Evolutionary conservation across 2,113 vertebrate species (phyloP), one percentile per base, ranked within the genome.

Genomic region (Saccopteryx bilineata): DNA sequence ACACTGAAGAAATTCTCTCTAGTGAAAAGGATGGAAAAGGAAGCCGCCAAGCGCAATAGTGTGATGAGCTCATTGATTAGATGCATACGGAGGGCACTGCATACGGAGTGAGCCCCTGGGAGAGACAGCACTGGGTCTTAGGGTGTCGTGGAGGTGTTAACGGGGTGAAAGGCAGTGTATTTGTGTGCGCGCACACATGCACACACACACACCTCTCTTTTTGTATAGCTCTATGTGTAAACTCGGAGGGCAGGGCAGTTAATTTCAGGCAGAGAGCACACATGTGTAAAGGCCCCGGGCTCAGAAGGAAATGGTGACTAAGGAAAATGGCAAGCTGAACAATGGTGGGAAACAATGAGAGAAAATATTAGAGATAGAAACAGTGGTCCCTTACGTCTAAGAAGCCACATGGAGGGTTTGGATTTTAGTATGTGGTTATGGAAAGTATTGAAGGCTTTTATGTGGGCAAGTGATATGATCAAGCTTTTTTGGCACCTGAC

Each of bases 391-490:
- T 88, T n/a, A n/a, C 3, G 2, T 18, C 56, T 58, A 26, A 58
- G 33, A 28, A 79, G 26, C 48, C 39, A 79, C 26, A 87, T 19
- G 58, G 52, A 60, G 48, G 33, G 13, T 60, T 91, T 91, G 23
- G 31, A 68, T 84, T 94, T 91, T 79, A 79, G 14, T 54, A 72
- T 23, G 19, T 54, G n/a, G 15, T 68, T 54, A 65, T 18, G 0
- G 18, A 54, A 84, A 91, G 50, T 52, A 65, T 2, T 21, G 17
- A 88, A 91, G 63, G 26, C 89, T 79, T 97, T 81, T 89, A 56
- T 74, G 52, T 61, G 39, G 5, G 56, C 19, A 54, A 93, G 83
- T 48, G 31, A 81, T 46, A 52, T 11, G 14, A 69, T 63, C 48
- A 79, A 31, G 7, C 50, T 23, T 76, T 94, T 92, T 39, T 5